Conservation (phyloP, 2,113 vertebrate genomes). For the Apodemus sylvaticus region DNA sequence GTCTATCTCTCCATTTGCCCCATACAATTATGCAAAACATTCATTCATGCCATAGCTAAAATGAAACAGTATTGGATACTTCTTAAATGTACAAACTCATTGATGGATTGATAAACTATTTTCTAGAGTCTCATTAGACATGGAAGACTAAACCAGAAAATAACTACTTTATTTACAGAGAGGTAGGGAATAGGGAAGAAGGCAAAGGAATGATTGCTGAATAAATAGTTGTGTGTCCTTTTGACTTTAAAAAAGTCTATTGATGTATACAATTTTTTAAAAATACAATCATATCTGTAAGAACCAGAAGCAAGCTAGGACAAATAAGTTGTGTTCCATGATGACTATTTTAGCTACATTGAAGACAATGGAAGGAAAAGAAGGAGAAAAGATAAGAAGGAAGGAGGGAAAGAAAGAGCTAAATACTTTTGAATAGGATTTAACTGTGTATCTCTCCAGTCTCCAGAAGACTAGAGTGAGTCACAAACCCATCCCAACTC, state of each 20-base stretch:
- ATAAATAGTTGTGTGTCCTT: background rate
- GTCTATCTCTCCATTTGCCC: background rate
- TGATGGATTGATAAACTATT: background rate
- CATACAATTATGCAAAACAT: background rate
- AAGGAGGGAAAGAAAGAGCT: background rate
- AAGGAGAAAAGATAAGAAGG: background rate
- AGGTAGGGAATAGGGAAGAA: background rate
- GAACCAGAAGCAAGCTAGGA: background rate
- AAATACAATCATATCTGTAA: background rate
- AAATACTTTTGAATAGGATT: background rate
- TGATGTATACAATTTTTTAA: background rate
- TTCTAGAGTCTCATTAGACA: background rate
- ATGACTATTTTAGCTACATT: background rate
- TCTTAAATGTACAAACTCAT: background rate
- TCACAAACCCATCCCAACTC: background rate
- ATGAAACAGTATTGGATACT: background rate
- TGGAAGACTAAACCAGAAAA: background rate
- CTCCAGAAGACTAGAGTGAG: background rate
- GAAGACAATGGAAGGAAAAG: background rate
- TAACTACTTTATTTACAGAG: background rate
- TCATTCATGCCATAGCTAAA: background rate
- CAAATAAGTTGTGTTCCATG: background rate
- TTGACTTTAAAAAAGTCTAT: conserved; percentile 19
- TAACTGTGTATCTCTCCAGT: background rate
- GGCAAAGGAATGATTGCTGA: background rate